Conservation (phyloP, 2,888 invertebrate genomes). For the Colostygia pectinataria region DNA sequence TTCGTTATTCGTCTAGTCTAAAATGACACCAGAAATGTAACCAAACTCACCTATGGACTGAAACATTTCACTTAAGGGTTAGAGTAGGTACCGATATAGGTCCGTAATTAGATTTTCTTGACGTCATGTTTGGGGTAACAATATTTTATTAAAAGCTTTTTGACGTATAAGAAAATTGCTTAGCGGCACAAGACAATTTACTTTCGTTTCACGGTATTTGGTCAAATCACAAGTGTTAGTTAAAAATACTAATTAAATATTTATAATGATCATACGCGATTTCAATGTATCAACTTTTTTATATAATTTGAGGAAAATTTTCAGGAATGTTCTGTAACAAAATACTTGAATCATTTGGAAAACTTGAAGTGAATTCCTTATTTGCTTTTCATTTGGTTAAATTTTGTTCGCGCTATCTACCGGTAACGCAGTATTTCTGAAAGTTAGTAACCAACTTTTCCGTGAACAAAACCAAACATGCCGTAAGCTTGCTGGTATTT, state of each 20-base stretch:
- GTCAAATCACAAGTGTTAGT: background rate
- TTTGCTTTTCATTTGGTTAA: constrained; percentile 3
- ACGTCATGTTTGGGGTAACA: constrained; percentile 40
- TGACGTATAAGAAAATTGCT: constrained; percentile 25
- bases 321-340: too few species aligned
- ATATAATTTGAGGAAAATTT: too few species aligned
- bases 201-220: background rate
- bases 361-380: background rate
- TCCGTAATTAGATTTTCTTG: constrained; percentile 39
- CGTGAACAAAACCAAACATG: background rate
- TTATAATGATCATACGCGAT: too few species aligned
- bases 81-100: constrained; percentile 21
- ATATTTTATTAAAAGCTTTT: constrained; percentile 48
- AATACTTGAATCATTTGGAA: background rate
- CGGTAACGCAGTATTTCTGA: background rate
- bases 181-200: constrained; percentile 15
- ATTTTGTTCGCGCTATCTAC: constrained; percentile 15
- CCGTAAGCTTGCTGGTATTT: background rate
- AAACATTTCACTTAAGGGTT: constrained; percentile 17
- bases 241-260: too few species aligned
- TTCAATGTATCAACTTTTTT: too few species aligned
- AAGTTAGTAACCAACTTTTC: background rate
- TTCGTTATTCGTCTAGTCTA: too few species aligned
- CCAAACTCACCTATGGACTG: constrained; percentile 5
- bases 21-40: background rate